phyloP scores from a whole-genome alignment of 2,113 vertebrate species.

The Platanista minor region DNA sequence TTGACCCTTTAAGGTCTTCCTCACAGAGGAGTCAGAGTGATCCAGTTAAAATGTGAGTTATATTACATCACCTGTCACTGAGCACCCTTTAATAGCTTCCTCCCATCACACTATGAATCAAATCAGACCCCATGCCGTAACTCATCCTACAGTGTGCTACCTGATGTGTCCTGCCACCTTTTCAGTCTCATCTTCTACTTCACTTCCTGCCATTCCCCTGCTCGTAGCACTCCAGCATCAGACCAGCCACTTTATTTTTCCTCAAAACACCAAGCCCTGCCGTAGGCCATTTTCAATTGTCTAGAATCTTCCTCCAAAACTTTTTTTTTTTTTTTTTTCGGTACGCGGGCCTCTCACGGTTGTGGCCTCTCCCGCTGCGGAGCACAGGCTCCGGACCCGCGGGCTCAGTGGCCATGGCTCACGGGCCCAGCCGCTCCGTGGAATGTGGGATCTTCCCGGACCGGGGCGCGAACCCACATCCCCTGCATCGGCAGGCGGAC shows the following conservation, averaged over 20 bases:
- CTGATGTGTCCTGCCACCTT: background rate
- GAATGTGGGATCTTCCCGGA: too few relatives aligned
- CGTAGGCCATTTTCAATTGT: background rate
- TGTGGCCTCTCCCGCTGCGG: too few relatives aligned
- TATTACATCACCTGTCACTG: background rate
- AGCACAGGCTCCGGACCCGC: too few relatives aligned
- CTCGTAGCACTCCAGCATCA: background rate
- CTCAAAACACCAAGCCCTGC: background rate
- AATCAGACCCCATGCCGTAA: background rate
- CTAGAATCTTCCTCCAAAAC: background rate
- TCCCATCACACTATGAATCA: background rate
- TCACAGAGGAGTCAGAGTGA: background rate
- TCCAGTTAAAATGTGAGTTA: background rate
- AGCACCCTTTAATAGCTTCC: background rate
- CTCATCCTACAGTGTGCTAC: fast-evolving
- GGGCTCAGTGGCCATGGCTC: too few relatives aligned
- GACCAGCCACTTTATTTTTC: background rate
- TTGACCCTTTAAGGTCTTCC: background rate
- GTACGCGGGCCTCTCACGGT: too few relatives aligned
- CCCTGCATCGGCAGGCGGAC: too few relatives aligned
- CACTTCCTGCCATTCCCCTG: background rate
- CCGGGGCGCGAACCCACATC: too few relatives aligned
- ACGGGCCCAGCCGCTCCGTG: too few relatives aligned
- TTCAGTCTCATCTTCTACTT: background rate
- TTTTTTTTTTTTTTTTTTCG: too few relatives aligned